Conservation (phyloP, 2,113 vertebrate genomes). For the Peromyscus leucopus region DNA sequence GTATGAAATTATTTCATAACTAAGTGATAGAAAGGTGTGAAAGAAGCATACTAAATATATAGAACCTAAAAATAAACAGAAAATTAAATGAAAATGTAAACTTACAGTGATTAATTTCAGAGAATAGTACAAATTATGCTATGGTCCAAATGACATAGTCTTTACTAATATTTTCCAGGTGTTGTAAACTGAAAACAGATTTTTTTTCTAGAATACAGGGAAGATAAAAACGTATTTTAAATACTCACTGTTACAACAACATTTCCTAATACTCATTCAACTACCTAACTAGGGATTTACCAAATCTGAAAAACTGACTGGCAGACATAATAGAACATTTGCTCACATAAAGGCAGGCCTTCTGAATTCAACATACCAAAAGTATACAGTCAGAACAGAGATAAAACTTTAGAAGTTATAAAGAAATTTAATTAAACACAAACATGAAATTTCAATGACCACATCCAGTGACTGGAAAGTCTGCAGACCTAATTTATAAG, state of each 20-base stretch:
- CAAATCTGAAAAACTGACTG: not conserved
- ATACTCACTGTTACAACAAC: not conserved
- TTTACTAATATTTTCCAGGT: not conserved
- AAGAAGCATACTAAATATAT: not conserved
- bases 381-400: not conserved
- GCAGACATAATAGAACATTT: not conserved
- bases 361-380: not conserved
- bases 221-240: not conserved
- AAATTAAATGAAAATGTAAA: not conserved
- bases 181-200: not conserved
- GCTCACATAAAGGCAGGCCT: not conserved
- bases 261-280: not conserved
- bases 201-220: not conserved
- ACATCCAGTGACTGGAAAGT: not conserved
- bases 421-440: not conserved
- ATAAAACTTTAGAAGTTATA: not conserved
- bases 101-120: not conserved
- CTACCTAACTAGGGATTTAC: not conserved
- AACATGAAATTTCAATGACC: not conserved
- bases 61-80: not conserved
- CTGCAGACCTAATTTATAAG: not conserved
- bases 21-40: not conserved
- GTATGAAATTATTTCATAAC: not conserved
- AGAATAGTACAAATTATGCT: not conserved
- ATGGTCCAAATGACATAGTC: not conserved